Conservation (phyloP, 2,888 invertebrate species). For the Eurois occulta region DNA sequence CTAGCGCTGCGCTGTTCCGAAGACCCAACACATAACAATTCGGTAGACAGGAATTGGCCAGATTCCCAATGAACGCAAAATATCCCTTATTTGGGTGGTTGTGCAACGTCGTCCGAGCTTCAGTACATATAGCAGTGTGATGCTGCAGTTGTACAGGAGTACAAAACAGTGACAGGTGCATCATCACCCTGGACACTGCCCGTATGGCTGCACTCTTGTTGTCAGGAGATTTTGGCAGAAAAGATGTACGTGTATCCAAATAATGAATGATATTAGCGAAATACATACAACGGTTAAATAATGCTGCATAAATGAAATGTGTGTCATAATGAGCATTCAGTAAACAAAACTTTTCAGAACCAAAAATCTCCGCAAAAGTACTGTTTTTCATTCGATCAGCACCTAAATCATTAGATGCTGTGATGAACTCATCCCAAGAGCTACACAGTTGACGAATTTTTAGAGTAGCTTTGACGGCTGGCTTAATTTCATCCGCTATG, state of each 20-base stretch:
- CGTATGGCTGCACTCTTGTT: constrained; percentile 35
- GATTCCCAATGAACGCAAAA: constrained; percentile 45
- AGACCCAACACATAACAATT: constrained; percentile 35
- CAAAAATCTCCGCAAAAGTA: constrained; percentile 38
- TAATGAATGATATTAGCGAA: constrained; percentile 38
- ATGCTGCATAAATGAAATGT: constrained; percentile 41
- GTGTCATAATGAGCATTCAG: constrained; percentile 37
- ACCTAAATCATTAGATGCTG: constrained; percentile 44
- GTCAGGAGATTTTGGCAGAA: constrained; percentile 28
- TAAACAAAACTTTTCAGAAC: constrained; percentile 46
- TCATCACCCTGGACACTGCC: constrained; percentile 46
- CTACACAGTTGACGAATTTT: constrained; percentile 49
- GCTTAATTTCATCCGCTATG: background rate
- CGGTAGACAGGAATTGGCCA: constrained; percentile 32
- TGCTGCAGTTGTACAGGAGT: constrained; percentile 32
- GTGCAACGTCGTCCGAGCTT: rapidly evolving
- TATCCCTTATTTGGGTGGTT: constrained; percentile 32
- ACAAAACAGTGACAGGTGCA: constrained; percentile 41
- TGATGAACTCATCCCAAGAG: constrained; percentile 53
- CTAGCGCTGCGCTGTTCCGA: constrained; percentile 32
- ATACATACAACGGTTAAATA: constrained; percentile 32
- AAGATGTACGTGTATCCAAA: constrained; percentile 38
- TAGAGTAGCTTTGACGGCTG: constrained; percentile 29
- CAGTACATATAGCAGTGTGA: background rate
- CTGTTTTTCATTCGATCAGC: constrained; percentile 34